These are phyloP conservation scores for Steinernema feltiae DNA, from an alignment of 1,140 invertebrate species.

Conservation along the genomic window DNA sequence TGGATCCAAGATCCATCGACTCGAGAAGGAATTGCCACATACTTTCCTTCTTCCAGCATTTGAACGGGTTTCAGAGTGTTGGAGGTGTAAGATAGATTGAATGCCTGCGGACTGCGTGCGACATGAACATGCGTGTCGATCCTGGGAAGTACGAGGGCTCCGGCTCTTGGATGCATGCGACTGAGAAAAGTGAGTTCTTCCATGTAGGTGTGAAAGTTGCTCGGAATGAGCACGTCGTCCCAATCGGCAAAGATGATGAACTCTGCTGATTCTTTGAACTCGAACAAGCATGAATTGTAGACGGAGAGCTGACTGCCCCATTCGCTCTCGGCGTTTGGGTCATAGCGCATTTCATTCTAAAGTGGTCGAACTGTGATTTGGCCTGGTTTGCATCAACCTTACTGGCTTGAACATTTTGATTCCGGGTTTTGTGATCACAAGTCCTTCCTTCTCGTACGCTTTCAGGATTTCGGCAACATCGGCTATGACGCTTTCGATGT, in stretches of 20 bases:
- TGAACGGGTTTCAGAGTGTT: background rate
- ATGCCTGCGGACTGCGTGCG: background rate
- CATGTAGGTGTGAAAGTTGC: background rate
- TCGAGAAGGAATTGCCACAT: background rate
- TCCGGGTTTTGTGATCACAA: slow-evolving; percentile 27
- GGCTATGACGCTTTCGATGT: slow-evolving; percentile 23
- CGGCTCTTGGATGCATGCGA: background rate
- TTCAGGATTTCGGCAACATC: slow-evolving; percentile 21
- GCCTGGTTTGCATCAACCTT: slow-evolving; percentile 9
- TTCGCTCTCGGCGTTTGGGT: slow-evolving; percentile 33
- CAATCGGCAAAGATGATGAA: slow-evolving; percentile 42
- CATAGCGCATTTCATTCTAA: slow-evolving; percentile 9
- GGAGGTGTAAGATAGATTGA: background rate
- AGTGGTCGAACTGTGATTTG: no score
- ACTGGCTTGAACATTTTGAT: slow-evolving; percentile 28
- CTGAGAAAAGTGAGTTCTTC: background rate
- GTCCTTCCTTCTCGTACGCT: slow-evolving; percentile 32
- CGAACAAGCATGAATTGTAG: slow-evolving; percentile 37
- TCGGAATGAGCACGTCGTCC: slow-evolving; percentile 33
- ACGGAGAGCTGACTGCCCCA: slow-evolving; percentile 31
- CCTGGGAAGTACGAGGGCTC: background rate
- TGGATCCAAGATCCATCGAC: background rate
- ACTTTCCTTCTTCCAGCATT: background rate
- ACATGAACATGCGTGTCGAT: background rate
- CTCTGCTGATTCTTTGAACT: slow-evolving; percentile 38